Percentiles rank a stretch among this genome's conserved stretches.
These are phyloP conservation scores for Micrasema longulum DNA, from an alignment of 1,140 invertebrate species.

Conservation along the genomic window DNA sequence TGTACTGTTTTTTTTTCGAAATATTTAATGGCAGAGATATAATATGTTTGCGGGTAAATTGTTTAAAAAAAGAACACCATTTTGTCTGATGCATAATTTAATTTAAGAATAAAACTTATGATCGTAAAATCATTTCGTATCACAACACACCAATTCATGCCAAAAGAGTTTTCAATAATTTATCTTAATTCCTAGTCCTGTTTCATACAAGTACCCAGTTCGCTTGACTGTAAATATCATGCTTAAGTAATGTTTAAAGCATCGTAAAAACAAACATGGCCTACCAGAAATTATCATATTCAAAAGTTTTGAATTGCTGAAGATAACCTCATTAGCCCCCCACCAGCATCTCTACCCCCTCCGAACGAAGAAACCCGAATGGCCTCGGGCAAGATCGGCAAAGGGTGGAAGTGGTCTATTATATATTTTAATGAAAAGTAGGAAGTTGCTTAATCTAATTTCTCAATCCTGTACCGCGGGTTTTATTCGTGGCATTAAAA, in stretches of 20 bases:
- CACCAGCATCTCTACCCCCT: background rate
- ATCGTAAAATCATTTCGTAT: too few species aligned
- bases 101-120: too few species aligned
- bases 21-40: too few species aligned
- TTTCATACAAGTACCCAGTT: too few species aligned
- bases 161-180: too few species aligned
- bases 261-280: conserved; percentile 54
- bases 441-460: conserved; percentile 55
- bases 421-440: conserved; percentile 56
- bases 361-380: conserved; percentile 5
- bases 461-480: conserved; percentile 51
- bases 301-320: conserved; percentile 54
- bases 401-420: conserved; percentile 52
- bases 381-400: conserved; percentile 26
- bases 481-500: conserved; percentile 54
- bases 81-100: too few species aligned
- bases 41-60: too few species aligned
- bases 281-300: conserved; percentile 53
- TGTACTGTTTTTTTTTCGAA: too few species aligned
- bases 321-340: conserved; percentile 54
- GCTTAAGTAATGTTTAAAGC: conserved; percentile 54
- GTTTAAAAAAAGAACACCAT: too few species aligned
- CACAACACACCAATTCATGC: too few species aligned
- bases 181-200: too few species aligned
- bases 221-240: conserved; percentile 40